These are phyloP conservation scores for Melanargia galathea DNA, from an alignment of 2,888 invertebrate genomes.

Conservation along the genomic window DNA sequence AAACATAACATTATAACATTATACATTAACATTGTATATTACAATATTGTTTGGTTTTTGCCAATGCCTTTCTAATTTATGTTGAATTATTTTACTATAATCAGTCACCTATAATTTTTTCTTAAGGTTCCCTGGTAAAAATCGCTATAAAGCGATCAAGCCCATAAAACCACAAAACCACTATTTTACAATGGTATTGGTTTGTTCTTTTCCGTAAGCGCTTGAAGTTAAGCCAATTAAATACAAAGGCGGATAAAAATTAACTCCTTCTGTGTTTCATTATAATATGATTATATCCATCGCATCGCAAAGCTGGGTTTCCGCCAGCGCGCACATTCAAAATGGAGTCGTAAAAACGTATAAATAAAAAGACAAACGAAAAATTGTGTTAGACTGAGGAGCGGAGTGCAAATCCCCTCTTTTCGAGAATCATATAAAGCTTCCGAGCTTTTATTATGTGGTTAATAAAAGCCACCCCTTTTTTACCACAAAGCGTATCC, in stretches of 20 bases:
- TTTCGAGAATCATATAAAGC: slow-evolving; percentile 21
- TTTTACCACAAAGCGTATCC: slow-evolving; percentile 16
- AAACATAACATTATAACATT: background rate
- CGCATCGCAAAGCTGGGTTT: background rate
- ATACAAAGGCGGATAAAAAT: too few relatives aligned
- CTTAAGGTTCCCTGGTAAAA: too few relatives aligned
- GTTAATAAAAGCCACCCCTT: slow-evolving; percentile 24
- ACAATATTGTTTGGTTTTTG: too few relatives aligned
- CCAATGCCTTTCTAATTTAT: too few relatives aligned
- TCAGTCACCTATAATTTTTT: too few relatives aligned
- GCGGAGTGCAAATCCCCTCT: slow-evolving; percentile 17
- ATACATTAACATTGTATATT: too few relatives aligned
- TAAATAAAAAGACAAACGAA: slow-evolving; percentile 19
- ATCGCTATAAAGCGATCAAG: too few relatives aligned
- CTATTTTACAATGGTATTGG: too few relatives aligned
- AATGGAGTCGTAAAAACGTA: slow-evolving; percentile 8
- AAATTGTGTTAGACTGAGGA: slow-evolving; percentile 24
- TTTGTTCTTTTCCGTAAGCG: too few relatives aligned
- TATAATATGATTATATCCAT: background rate
- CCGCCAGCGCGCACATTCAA: background rate
- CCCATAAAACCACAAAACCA: too few relatives aligned
- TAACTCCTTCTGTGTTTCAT: background rate
- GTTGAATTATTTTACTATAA: too few relatives aligned
- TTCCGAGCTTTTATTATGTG: slow-evolving; percentile 19
- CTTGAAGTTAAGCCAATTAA: too few relatives aligned